phyloP scores from a whole-genome alignment of 2,113 vertebrate genomes.

The Rhagologus leucostigma region DNA sequence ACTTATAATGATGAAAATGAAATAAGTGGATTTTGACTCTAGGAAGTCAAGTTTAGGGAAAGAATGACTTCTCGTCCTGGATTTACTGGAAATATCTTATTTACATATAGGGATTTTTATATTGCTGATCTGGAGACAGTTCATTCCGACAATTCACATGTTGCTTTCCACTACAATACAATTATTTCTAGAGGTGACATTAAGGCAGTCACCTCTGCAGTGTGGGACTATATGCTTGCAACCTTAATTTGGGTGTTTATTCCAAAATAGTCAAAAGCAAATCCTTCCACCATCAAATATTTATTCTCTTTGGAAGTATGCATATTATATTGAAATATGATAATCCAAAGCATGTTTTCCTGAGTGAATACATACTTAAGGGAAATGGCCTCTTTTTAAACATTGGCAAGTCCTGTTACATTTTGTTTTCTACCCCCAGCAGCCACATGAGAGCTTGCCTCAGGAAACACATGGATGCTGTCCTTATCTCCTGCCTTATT shows the following conservation, averaged over 20 bases:
- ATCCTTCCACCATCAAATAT: background rate
- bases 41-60: background rate
- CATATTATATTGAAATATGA: background rate
- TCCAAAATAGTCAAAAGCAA: background rate
- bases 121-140: background rate
- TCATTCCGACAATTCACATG: background rate
- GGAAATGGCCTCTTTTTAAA: background rate
- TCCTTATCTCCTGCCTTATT: background rate
- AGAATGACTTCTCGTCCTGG: background rate
- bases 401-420: background rate
- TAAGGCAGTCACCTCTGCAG: background rate
- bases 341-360: background rate
- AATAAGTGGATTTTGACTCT: background rate
- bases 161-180: background rate
- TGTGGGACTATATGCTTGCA: background rate
- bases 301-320: background rate
- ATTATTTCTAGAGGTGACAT: background rate
- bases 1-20: background rate
- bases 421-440: background rate
- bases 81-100: background rate
- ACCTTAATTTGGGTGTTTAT: background rate
- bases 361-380: background rate
- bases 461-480: background rate
- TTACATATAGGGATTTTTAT: background rate
- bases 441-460: background rate